Base-by-base conservation (phyloP, 2,113 vertebrate genomes). In the Equus quagga region DNA sequence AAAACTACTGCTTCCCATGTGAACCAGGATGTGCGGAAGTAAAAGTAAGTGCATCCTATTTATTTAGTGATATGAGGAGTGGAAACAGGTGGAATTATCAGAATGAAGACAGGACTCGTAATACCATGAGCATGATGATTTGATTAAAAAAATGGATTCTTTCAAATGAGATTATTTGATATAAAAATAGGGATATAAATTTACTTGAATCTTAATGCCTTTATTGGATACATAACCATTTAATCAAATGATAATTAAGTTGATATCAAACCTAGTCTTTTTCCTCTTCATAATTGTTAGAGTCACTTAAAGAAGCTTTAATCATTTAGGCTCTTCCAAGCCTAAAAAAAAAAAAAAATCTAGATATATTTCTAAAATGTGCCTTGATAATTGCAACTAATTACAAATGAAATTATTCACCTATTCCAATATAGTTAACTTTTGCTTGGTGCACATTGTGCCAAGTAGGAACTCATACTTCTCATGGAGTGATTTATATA, bases 321-420 rank as follows among this genome's bases (percentile, higher is more conserved):
- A 92, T 90, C 26, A 78, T 89, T 91, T 94, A 83, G 56, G 28
- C 14, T 83, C 24, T 90, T 92, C 19, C n/a, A 92, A 94, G 51
- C 13, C 72, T 67, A 21, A 41, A 21, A 70, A 89, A 64, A 44
- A 44, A 46, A 44, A 58, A 76, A 41, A 41, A 3, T 41, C 23
- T 24, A 58, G 7, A 60, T 10, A 36, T 28, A 62, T 83, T 79
- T 82, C 60, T 64, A 64, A 88, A 89, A 72, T 58, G 24, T 64
- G 8, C 78, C 46, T 79, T 49, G 26, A 89, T 41, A n/a, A 91
- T 85, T 88, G 70, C 76, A 93, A 62, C 14, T 93, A 54, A 84
- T 80, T 75, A 72, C 15, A 91, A 79, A 46, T 80, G 54, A 90
- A 58, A 70, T 78, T 73, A 67, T 70, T 69, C 41, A 82, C 26